Conservation (phyloP, 37 sponge, comb jelly and placozoan genomes). For the Chondrosia reniformis region DNA sequence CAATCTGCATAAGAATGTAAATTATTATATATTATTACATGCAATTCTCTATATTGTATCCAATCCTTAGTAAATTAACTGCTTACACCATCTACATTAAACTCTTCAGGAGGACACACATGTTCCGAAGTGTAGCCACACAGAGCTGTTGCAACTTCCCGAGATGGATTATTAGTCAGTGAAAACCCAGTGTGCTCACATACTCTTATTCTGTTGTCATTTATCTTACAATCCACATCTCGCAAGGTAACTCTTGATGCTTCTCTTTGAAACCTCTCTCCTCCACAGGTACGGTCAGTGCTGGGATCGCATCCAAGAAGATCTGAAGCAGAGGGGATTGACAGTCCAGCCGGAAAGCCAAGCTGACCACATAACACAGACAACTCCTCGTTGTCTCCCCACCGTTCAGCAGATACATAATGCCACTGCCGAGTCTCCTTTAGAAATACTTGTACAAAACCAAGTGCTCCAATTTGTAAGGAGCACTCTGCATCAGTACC, state of each 20-base stretch:
- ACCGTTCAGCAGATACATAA: conserved; percentile 43
- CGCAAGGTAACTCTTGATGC: neutral
- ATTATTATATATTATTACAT: too few species aligned
- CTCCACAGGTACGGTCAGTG: neutral
- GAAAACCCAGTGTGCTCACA: neutral
- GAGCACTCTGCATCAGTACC: neutral
- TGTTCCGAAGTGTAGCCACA: conserved; percentile 7
- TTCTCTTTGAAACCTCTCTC: neutral
- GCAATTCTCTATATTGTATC: too few species aligned
- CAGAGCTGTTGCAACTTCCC: neutral
- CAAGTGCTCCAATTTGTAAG: neutral
- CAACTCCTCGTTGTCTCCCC: conserved; percentile 6
- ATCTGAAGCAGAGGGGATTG: neutral
- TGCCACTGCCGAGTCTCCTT: conserved; percentile 32
- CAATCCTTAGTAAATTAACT: too few species aligned
- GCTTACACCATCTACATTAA: neutral
- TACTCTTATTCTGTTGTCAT: neutral
- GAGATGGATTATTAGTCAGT: neutral
- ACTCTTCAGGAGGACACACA: neutral
- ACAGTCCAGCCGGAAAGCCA: conserved; percentile 18
- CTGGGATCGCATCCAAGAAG: conserved; percentile 13
- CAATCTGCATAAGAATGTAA: too few species aligned
- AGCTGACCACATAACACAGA: conserved; percentile 25
- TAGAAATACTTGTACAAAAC: conserved; percentile 3
- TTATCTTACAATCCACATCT: neutral